These are phyloP conservation scores for Alitta virens DNA, from an alignment of 2,888 invertebrate species.

Conservation along the genomic window DNA sequence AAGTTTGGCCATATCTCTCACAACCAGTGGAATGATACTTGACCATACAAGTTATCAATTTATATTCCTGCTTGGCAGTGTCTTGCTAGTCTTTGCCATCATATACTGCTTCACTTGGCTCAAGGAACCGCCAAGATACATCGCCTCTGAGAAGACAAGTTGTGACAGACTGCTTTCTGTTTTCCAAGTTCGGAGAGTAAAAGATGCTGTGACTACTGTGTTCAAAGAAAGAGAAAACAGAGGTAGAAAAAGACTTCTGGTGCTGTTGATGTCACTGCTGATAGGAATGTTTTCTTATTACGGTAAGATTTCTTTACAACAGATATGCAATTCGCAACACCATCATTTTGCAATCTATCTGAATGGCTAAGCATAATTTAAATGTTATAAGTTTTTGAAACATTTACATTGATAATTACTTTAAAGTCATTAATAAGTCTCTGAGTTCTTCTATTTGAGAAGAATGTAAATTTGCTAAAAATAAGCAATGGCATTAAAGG, in stretches of 20 bases:
- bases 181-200: constrained; percentile 18
- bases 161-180: not conserved
- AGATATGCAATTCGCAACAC: too few relatives aligned
- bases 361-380: too few relatives aligned
- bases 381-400: too few relatives aligned
- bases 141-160: not conserved
- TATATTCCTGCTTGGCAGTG: constrained; percentile 51
- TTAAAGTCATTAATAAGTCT: too few relatives aligned
- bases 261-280: not conserved
- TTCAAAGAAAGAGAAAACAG: constrained; percentile 28
- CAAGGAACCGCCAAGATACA: constrained; percentile 26
- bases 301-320: not conserved
- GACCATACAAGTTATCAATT: constrained; percentile 49
- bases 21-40: constrained; percentile 76
- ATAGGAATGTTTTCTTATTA: not conserved
- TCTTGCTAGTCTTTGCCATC: constrained; percentile 45
- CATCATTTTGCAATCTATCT: too few relatives aligned
- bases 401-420: too few relatives aligned
- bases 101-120: constrained; percentile 50
- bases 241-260: not conserved
- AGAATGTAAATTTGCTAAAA: too few relatives aligned
- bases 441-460: too few relatives aligned
- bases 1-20: constrained; percentile 80
- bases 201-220: constrained; percentile 32
- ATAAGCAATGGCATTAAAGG: too few relatives aligned